Evolutionary conservation across 2,888 invertebrate species (phyloP).

Genomic region (Tenthredo notha): DNA sequence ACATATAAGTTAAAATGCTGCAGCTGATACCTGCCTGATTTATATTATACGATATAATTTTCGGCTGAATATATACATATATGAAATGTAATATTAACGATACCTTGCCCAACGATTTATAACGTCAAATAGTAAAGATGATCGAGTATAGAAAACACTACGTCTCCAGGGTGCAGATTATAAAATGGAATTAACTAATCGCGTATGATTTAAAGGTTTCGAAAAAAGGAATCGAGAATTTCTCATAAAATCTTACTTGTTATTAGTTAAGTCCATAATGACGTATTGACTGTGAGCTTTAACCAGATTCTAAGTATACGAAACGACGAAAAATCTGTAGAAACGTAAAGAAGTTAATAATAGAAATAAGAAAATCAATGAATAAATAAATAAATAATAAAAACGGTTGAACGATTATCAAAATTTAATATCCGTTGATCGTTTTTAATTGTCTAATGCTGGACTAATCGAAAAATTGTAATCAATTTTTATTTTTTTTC

Average conservation of each 20-base stretch:
- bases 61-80: not conserved
- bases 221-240: not conserved
- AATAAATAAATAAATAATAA: not conserved
- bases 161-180: not conserved
- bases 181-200: not conserved
- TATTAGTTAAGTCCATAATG: not conserved
- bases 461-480: not conserved
- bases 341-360: not conserved
- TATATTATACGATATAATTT: not conserved
- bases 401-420: not conserved
- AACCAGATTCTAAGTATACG: conserved; percentile 8
- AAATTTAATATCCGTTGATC: not conserved
- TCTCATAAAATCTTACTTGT: not conserved
- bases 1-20: not conserved
- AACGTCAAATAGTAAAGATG: not conserved
- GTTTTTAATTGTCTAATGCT: not conserved
- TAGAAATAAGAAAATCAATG: not conserved
- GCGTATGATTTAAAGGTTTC: not conserved
- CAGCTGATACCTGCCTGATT: conserved; percentile 12
- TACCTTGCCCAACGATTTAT: not conserved
- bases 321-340: not conserved
- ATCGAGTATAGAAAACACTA: not conserved
- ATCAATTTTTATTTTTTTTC: not conserved
- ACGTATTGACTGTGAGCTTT: conserved; percentile 31
- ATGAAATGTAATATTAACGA: not conserved